Evolutionary conservation across 2,797 vertebrate genomes (phyloP).

Genomic region (Aphelocoma californica): DNA sequence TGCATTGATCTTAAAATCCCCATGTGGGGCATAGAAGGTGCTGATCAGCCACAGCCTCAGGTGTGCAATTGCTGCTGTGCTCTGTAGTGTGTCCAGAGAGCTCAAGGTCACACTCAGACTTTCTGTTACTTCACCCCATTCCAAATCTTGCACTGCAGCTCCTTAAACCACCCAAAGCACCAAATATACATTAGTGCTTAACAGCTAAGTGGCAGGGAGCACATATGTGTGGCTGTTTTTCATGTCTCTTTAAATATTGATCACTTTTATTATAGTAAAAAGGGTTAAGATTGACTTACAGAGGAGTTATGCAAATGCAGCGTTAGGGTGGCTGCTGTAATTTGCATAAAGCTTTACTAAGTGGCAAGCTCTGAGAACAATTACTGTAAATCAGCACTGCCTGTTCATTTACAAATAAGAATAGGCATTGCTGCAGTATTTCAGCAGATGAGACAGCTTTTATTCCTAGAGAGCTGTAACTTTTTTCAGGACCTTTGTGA

Average conservation of each 20-base stretch:
- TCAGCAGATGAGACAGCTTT: neutral
- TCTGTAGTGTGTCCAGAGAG: neutral
- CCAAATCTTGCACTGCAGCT: neutral
- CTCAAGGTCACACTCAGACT: neutral
- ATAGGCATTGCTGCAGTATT: neutral
- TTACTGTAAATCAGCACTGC: slow-evolving; percentile 1
- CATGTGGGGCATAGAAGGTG: fast-evolving
- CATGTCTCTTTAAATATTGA: neutral
- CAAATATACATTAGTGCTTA: neutral
- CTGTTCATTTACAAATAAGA: neutral
- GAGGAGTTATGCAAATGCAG: neutral
- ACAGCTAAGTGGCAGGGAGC: neutral
- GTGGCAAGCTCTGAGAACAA: neutral
- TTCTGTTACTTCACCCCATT: neutral
- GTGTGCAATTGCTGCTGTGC: neutral
- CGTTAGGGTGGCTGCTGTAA: neutral
- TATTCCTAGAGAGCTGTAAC: neutral
- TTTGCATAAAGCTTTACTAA: neutral
- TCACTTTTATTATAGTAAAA: neutral
- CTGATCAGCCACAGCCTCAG: neutral
- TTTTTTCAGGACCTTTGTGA: neutral
- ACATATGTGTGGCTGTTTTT: neutral
- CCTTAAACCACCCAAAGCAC: neutral
- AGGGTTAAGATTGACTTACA: neutral
- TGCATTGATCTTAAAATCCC: neutral